Evolutionary conservation across 1,140 invertebrate genomes (phyloP), one percentile per base, ranked within the genome.

Genomic region (Triops cancriformis): DNA sequence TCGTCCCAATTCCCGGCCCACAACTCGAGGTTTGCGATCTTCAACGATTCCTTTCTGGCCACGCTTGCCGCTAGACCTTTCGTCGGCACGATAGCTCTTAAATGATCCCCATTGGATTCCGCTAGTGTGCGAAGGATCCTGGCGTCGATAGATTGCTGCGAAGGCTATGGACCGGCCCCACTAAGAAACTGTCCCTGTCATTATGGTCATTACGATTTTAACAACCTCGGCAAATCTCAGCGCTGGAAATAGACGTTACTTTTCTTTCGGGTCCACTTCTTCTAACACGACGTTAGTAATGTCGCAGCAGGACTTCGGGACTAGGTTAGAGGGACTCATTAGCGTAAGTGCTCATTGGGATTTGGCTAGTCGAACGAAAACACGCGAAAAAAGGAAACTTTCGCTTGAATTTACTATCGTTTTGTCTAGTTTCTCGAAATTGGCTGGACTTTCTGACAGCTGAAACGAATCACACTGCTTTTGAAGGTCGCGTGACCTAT

Each of bases 101-200:
- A 64, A 64, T 64, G 51, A 64, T 64, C 51, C 51, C 51, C 51
- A 64, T 64, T 64, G 51, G 51, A 64, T 64, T 64, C 51, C 51
- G 51, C 51, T 64, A 64, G 51, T 64, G 51, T 64, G 51, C 23
- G 51, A 23, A 64, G 51, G 51, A 64, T 64, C 18, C 51, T 64
- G 51, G 51, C 51, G 23, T 64, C 51, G 51, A 64, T 64, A 64
- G 51, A 64, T 64, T 64, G 51, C 23, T 64, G n/a, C 18, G 2
- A 64, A 64, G 51, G 51, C 51, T 14, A 64, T 5, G 51, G 51
- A 5, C 51, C 23, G 51, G 51, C 51, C 51, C 51, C n/a, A 64
- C 51, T 64, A 64, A 64, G 51, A 64, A 64, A 64, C 51, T 64
- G 51, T 64, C 51, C 18, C 14, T 14, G 6, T 64, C 51, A 64